A percentile compares a stretch with the other conserved stretches of the same genome.
These are phyloP conservation scores for Acanthopleura granulata DNA, from an alignment of 2,888 invertebrate species.

Conservation along the genomic window DNA sequence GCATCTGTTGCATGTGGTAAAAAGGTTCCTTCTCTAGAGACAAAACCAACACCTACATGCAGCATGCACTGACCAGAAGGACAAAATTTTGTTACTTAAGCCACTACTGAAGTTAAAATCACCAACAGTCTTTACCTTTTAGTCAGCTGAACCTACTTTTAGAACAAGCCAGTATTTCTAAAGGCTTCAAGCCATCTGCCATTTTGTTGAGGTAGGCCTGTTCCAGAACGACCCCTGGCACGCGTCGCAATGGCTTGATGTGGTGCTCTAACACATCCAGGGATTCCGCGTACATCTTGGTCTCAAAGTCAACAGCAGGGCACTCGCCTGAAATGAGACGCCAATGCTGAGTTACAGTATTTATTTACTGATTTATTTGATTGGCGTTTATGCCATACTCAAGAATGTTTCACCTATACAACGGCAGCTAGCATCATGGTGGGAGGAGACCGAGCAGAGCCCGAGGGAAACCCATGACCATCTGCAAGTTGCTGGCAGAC, in stretches of 20 bases:
- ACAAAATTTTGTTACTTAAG: neutral
- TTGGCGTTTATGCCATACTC: too few species aligned
- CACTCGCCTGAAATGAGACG: slow-evolving; percentile 57
- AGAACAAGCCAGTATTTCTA: slow-evolving; percentile 49
- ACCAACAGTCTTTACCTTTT: slow-evolving; percentile 12
- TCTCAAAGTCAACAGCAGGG: slow-evolving; percentile 66
- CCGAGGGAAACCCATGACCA: too few species aligned
- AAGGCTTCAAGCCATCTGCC: slow-evolving; percentile 63
- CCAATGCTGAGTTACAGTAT: too few species aligned
- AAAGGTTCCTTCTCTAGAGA: too few species aligned
- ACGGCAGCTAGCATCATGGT: too few species aligned
- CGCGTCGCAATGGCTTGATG: slow-evolving; percentile 58
- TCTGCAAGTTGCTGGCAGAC: too few species aligned
- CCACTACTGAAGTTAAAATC: slow-evolving; percentile 14
- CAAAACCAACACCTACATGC: too few species aligned
- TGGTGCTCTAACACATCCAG: slow-evolving; percentile 65
- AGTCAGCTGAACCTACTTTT: slow-evolving; percentile 38
- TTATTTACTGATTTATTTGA: too few species aligned
- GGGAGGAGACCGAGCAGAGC: too few species aligned
- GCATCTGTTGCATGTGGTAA: too few species aligned
- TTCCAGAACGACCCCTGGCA: slow-evolving; percentile 67
- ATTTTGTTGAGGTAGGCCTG: slow-evolving; percentile 67
- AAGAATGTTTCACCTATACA: too few species aligned
- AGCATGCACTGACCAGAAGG: too few species aligned
- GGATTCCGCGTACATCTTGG: slow-evolving; percentile 65